Evolutionary conservation across 2,888 invertebrate species (phyloP).

Genomic region (Adelphocoris suturalis): DNA sequence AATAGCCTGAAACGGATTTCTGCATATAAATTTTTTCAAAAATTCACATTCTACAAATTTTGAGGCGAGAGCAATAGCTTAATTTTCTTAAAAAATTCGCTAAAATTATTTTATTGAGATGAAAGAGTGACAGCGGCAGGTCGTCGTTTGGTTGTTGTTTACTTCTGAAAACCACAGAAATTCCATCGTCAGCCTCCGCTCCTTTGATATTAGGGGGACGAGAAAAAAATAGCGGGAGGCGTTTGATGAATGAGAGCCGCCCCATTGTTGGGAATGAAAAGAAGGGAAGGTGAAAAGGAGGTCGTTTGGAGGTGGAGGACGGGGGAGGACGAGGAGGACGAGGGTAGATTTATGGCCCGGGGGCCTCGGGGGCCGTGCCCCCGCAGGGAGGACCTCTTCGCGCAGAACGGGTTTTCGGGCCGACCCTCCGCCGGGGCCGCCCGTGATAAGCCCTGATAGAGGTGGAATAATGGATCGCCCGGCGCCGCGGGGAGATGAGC

Average conservation of each 20-base stretch:
- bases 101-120: no score
- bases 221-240: background rate
- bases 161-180: background rate
- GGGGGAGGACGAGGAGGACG: background rate
- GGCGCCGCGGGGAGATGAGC: constrained; percentile 11
- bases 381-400: constrained; percentile 9
- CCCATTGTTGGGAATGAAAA: constrained; percentile 25
- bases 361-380: background rate
- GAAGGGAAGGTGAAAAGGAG: constrained; percentile 32
- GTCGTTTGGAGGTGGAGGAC: constrained; percentile 10
- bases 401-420: background rate
- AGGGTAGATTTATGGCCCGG: background rate
- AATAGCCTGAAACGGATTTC: no score
- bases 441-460: constrained; percentile 24
- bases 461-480: constrained; percentile 13
- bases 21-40: no score
- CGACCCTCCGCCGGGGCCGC: background rate
- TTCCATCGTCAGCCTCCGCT: no score
- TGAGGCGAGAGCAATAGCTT: no score
- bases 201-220: background rate
- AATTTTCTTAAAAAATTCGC: no score
- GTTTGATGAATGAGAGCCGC: constrained; percentile 3
- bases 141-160: background rate
- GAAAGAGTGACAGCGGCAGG: no score
- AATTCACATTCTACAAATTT: no score